Base-by-base conservation (phyloP, 2,113 vertebrate genomes). In the Aphelocoma coerulescens region DNA sequence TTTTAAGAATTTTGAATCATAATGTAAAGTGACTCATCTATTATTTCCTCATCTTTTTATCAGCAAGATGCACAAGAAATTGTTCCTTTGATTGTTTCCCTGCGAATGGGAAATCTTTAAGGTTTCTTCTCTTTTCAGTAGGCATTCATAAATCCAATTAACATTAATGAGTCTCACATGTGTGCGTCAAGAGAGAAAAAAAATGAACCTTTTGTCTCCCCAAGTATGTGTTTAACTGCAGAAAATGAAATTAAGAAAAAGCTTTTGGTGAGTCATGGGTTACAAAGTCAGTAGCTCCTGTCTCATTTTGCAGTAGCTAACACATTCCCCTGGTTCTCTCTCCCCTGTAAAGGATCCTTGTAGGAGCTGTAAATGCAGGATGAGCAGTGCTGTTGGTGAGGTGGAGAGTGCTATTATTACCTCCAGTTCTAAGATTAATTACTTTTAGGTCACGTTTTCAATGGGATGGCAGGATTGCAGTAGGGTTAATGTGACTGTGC, bases 1-100 rank as follows among this genome's bases (percentile, higher is more conserved):
- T 93, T 96, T 96, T 93, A 95, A 92, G 93, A 75, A 65, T 93
- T 96, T 81, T 92, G 76, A 94, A 84, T 95, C 65, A 59, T 96
- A 92, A 94, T 95, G 24, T 76, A 46, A 89, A 91, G 77, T 95
- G 96, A 93, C 83, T 97, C 93, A 93, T 85, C 65, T 44, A 84
- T 96, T 94, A 94, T 95, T 94, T 90, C 75, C n/a, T 91, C 66
- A 57, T 89, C 80, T 92, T 76, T 92, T 94, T 91, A 95, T 95
- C 92, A 92, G 77, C 0, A 2, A 93, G 76, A 93, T 0, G 1
- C 79, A 49, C n/a, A 77, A 90, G 80, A 92, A 92, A 95, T 75
- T 91, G 43, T 91, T 93, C 79, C 51, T 96, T 94, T 94, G 85
- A 85, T 94, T 88, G 90, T 91, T 95, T 96, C 57, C 49, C 72